These are phyloP conservation scores for Tetragonisca angustula DNA, from an alignment of 2,888 invertebrate genomes.

Conservation along the genomic window DNA sequence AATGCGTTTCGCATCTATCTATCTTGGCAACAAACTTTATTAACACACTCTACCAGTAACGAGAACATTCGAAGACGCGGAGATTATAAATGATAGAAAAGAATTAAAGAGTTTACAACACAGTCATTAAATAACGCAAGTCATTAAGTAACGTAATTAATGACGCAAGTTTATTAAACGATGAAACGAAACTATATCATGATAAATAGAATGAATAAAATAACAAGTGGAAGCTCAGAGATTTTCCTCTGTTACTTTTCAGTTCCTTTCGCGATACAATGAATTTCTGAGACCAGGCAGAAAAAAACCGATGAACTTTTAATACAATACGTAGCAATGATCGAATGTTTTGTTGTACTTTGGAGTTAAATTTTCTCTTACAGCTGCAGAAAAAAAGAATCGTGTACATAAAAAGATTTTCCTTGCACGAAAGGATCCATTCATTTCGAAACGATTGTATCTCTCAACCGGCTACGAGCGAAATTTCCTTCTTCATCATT, in stretches of 20 bases:
- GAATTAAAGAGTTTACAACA: not conserved
- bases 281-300: not conserved
- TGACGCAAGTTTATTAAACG: not conserved
- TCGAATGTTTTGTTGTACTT: not conserved
- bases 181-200: not conserved
- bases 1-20: not conserved
- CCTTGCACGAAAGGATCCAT: not conserved
- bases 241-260: too few species aligned
- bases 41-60: too few species aligned
- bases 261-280: constrained; percentile 2
- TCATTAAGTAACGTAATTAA: not conserved
- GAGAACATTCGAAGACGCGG: not conserved
- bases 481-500: not conserved
- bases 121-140: not conserved
- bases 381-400: not conserved
- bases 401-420: not conserved
- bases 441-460: not conserved
- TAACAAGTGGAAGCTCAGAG: too few species aligned
- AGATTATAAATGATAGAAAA: not conserved
- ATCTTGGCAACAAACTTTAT: not conserved
- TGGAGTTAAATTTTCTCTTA: not conserved
- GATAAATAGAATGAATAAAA: not conserved
- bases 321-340: not conserved
- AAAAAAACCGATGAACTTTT: not conserved
- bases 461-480: not conserved